phyloP scores from a whole-genome alignment of 1,140 invertebrate species.

The Antheraea mylitta region DNA sequence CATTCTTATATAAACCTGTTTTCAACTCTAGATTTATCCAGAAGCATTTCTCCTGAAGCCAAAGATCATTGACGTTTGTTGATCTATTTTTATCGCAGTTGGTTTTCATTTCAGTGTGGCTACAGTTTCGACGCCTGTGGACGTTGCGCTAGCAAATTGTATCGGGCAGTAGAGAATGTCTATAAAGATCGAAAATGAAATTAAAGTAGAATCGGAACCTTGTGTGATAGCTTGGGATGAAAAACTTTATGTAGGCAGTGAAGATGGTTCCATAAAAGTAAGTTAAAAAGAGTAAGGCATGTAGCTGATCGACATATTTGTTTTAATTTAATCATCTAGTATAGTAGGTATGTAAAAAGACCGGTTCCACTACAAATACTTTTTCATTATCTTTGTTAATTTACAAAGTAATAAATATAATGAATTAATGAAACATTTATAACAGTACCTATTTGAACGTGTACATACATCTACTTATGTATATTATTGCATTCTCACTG shows the following conservation, averaged over 20 bases:
- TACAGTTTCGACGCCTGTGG: slow-evolving; percentile 4
- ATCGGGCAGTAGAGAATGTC: slow-evolving; percentile 34
- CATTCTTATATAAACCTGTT: background rate
- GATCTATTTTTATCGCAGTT: slow-evolving; percentile 10
- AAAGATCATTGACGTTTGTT: slow-evolving; percentile 17
- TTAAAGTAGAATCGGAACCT: slow-evolving; percentile 55
- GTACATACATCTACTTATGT: no score
- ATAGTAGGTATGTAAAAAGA: no score
- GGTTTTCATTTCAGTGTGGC: slow-evolving; percentile 7
- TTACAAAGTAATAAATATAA: no score
- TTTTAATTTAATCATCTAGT: no score
- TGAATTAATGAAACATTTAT: no score
- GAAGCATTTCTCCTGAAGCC: slow-evolving; percentile 23
- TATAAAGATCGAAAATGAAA: slow-evolving; percentile 51
- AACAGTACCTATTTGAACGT: no score
- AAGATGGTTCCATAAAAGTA: slow-evolving; percentile 59
- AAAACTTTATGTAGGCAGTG: slow-evolving; percentile 56
- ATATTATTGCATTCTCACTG: no score
- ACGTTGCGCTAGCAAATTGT: slow-evolving; percentile 9
- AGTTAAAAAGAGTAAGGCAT: background rate
- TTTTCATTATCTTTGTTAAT: no score
- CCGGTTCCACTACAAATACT: no score
- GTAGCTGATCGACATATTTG: no score
- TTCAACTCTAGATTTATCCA: slow-evolving; percentile 27
- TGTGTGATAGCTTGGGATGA: slow-evolving; percentile 58